A percentile compares a stretch with the other conserved stretches of the same genome.
Conservation (phyloP, 92 coral and sea anemone genomes). For the Epizoanthus fatuus region DNA sequence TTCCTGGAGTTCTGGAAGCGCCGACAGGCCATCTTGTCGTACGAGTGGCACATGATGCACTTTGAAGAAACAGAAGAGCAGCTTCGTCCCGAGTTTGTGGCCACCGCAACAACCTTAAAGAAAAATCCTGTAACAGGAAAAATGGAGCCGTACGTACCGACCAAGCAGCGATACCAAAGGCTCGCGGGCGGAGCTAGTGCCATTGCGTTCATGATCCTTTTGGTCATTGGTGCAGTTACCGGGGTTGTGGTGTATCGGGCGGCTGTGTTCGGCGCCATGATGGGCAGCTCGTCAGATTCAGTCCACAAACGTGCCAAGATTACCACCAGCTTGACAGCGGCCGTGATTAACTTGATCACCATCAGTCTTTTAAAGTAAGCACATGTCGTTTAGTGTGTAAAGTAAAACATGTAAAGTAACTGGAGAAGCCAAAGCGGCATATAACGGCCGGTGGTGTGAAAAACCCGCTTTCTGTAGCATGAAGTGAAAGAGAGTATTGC, state of each 20-base stretch:
- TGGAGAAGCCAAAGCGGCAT: not conserved
- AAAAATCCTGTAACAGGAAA: conserved; percentile 76
- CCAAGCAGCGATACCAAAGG: conserved; percentile 71
- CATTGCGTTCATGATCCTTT: conserved; percentile 82
- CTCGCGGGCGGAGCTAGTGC: conserved; percentile 81
- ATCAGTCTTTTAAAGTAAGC: conserved; percentile 78
- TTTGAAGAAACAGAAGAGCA: conserved; percentile 95
- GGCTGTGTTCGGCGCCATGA: conserved; percentile 83
- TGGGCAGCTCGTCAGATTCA: conserved; percentile 50
- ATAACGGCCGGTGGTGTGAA: no score
- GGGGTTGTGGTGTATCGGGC: conserved; percentile 96
- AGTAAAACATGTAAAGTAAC: not conserved
- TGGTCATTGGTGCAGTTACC: conserved; percentile 85
- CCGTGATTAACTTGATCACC: conserved; percentile 86
- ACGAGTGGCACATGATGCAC: conserved; percentile 97
- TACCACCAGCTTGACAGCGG: conserved; percentile 90
- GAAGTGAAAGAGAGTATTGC: no score
- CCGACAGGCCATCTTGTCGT: conserved; percentile 90
- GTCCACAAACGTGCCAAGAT: conserved; percentile 77
- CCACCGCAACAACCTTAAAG: conserved; percentile 83
- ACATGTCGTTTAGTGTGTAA: not conserved
- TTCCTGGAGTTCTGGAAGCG: conserved; percentile 99
- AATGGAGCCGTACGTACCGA: conserved; percentile 86
- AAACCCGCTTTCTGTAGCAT: no score
- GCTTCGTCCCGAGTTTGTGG: conserved; percentile 93